Base-by-base conservation (phyloP, 1,140 invertebrate genomes). In the Scaptomyza pallida region DNA sequence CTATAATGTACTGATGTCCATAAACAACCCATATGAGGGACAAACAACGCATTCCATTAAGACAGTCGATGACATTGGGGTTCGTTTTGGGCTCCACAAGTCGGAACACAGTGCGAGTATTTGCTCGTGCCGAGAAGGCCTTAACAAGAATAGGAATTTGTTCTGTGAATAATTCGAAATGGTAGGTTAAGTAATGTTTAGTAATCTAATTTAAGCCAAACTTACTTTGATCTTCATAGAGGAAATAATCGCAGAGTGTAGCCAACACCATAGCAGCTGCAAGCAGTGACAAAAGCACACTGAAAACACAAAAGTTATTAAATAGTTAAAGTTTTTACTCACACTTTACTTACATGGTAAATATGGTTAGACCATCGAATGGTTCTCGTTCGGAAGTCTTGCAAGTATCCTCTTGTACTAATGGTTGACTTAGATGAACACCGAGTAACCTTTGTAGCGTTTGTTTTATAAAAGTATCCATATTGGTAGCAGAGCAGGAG, bases 21-120 rank as follows among this genome's bases (percentile, higher is more conserved):
- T 94, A 72, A 6, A 95, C 92, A 3, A 95, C 93, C 95, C 95
- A 95, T 1, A 93, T 79, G 86, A 95, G 93, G 41, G 93, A 93
- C 17, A 95, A 68, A 3, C 93, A 92, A 55, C 94, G 92, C 6
- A 94, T 85, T 8, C 94, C 93, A 68, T 93, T 92, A 5, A 94
- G 55, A 60, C 92, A 93, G n/a, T 93, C 72, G 33, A 89, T 69
- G 17, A 81, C 81, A 56, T 86, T 86, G 0, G 70, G 77, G 26
- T 86, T 86, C 12, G 78, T 17, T 0, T 57, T 72, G 2, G 61
- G 69, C 5, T 62, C 45, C 0, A 75, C 41, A 1, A 70, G 23
- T 5, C 51, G 69, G n/a, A 86, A 86, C 0, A 85, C 54, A 0
- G 44, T 21, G 0, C 72, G 52, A 9, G 80, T 65, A 16, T 85